Conservation (phyloP, 2,797 vertebrate genomes). For the Austrolebias charrua region DNA sequence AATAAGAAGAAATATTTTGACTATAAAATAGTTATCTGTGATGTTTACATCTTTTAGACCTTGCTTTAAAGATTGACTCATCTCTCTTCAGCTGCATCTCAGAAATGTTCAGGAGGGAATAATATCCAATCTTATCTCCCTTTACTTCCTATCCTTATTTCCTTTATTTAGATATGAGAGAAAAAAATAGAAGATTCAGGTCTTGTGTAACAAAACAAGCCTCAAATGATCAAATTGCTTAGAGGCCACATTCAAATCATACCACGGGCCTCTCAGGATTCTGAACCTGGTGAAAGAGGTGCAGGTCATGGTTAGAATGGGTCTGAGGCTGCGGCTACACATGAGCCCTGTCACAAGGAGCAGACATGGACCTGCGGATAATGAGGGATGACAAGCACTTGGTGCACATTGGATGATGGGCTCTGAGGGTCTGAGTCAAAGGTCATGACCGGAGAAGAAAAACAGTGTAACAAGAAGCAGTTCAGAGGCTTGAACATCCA, state of each 20-base stretch:
- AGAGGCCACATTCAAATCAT: conserved; percentile 19
- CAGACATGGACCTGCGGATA: conserved; percentile 34
- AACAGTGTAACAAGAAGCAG: conserved; percentile 16
- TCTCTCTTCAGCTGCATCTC: too few relatives aligned
- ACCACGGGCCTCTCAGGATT: conserved; percentile 28
- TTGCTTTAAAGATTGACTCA: too few relatives aligned
- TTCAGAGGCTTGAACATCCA: conserved; percentile 15
- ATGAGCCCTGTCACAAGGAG: background rate
- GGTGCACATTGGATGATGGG: conserved; percentile 17
- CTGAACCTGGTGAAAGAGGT: conserved; percentile 15
- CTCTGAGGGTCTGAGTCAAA: conserved; percentile 26
- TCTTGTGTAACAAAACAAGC: conserved; percentile 18
- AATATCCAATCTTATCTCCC: too few relatives aligned
- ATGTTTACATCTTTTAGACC: too few relatives aligned
- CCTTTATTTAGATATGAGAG: conserved; percentile 18
- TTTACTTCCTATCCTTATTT: background rate
- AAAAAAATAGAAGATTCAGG: conserved; percentile 34
- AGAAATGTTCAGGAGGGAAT: too few relatives aligned
- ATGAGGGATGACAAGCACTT: conserved; percentile 23
- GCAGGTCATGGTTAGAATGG: conserved; percentile 29
- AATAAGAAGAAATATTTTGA: too few relatives aligned
- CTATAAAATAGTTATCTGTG: too few relatives aligned
- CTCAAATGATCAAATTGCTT: conserved; percentile 45
- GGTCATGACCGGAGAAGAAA: conserved; percentile 11
- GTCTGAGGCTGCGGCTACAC: conserved; percentile 14